Evolutionary conservation across 2,888 invertebrate species (phyloP), one percentile per base, ranked within the genome.

Genomic region (Tortricodes alternella): DNA sequence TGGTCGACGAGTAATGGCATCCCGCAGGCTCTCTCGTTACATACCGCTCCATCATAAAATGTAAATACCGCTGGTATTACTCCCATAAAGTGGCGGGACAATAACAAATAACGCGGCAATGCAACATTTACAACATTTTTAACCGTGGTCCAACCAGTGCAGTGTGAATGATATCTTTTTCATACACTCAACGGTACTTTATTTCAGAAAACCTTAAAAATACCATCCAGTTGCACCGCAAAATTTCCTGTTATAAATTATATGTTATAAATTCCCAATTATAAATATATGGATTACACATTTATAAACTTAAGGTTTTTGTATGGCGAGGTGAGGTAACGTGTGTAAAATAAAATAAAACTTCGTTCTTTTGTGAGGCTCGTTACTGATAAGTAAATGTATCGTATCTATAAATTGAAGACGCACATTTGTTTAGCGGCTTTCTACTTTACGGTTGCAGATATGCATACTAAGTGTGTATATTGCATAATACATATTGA

Each of bases 31-130:
- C 74, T 67, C 72, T 73, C 67, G 73, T 70, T 73, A 76, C 83
- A 88, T 88, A 78, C 85, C 83, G 67, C 66, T 63, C 79, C 80
- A 76, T 79, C 82, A 84, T 89, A 87, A 85, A 89, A 87, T 89
- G 85, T 78, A 80, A 88, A 88, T 80, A 70, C 60, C 60, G 63
- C 62, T 67, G 72, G 76, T 80, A 82, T 83, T 71, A 74, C 76
- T 77, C 75, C 70, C 79, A 78, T 77, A 79, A 80, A 78, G 67
- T 73, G 74, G 70, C 60, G 59, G 68, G 77, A 80, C 79, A 80
- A 83, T 85, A 74, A 80, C 72, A 74, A 63, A 72, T 70, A 65
- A 67, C 68, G 58, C 65, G 55, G 50, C 53, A 38, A 24, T n/a
- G 8, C 19, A 52, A 46, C 43, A 48, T 65, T 70, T 70, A 70